phyloP scores from a whole-genome alignment of 92 coral and sea anemone species.

The Hydrozoanthus gracilis region DNA sequence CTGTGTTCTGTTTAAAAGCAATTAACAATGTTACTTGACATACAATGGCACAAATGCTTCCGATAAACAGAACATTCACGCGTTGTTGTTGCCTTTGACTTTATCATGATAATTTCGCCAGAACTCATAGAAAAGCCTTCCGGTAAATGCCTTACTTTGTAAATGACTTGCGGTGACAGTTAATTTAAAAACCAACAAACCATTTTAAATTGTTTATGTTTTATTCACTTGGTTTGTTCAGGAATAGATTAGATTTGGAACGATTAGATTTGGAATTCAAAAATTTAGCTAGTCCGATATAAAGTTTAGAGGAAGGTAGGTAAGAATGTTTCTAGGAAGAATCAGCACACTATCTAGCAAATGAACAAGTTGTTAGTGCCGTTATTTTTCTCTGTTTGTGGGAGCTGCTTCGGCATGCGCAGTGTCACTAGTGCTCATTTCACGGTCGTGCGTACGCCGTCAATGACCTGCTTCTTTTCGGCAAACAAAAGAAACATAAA shows the following conservation, averaged over 20 bases:
- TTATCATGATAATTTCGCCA: constrained; percentile 37
- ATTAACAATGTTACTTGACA: constrained; percentile 41
- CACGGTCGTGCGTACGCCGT: constrained; percentile 18
- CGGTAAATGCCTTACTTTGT: constrained; percentile 41
- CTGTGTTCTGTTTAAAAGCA: constrained; percentile 32
- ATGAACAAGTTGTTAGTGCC: neutral
- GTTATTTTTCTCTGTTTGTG: neutral
- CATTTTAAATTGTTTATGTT: constrained; percentile 38
- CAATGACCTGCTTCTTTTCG: constrained; percentile 10
- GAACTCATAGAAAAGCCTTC: constrained; percentile 33
- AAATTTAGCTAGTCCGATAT: too few species aligned
- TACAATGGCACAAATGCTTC: constrained; percentile 1
- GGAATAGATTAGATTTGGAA: neutral
- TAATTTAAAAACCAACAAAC: constrained; percentile 49
- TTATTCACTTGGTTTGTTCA: constrained; percentile 14
- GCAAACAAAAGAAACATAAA: constrained; percentile 39
- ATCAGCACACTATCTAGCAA: neutral
- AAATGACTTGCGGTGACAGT: constrained; percentile 28
- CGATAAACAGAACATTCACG: constrained; percentile 36
- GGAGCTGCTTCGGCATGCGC: neutral
- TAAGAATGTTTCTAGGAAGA: too few species aligned
- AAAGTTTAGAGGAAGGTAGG: too few species aligned
- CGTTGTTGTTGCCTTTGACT: neutral
- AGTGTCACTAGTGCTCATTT: constrained; percentile 33
- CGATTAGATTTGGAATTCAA: too few species aligned